Conservation (phyloP, 2,888 invertebrate genomes). For the Adineta ricciae region DNA sequence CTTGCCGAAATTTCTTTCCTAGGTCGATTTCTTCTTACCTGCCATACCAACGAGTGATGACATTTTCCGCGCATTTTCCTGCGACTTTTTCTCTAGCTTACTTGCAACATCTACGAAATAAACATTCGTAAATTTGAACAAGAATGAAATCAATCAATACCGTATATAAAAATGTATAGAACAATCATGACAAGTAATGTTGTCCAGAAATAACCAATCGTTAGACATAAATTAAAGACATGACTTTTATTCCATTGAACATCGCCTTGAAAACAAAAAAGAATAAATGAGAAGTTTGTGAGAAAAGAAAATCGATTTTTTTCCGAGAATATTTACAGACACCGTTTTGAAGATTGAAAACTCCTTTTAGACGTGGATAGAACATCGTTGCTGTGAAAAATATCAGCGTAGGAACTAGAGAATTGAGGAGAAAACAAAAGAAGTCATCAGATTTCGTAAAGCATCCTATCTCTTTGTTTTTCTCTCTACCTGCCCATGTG, state of each 20-base stretch:
- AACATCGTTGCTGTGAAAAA: constrained; percentile 19
- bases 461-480: too few species aligned
- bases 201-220: constrained; percentile 93
- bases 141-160: constrained; percentile 51
- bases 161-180: constrained; percentile 90
- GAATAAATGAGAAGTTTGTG: too few species aligned
- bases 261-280: constrained; percentile 15
- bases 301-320: neutral
- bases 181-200: constrained; percentile 86
- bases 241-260: constrained; percentile 32
- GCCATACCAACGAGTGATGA: constrained; percentile 38
- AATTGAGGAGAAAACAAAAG: constrained; percentile 59
- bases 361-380: constrained; percentile 9
- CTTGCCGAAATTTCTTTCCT: too few species aligned
- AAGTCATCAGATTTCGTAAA: too few species aligned
- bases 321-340: neutral
- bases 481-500: constrained; percentile 23
- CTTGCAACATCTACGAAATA: constrained; percentile 91
- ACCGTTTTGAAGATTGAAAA: neutral
- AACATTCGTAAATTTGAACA: constrained; percentile 85
- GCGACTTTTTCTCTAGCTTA: constrained; percentile 90
- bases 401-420: constrained; percentile 94
- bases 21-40: too few species aligned
- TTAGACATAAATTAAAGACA: constrained; percentile 80
- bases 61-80: constrained; percentile 78